phyloP scores from a whole-genome alignment of 2,888 invertebrate genomes.

The Anthophora plumipes region DNA sequence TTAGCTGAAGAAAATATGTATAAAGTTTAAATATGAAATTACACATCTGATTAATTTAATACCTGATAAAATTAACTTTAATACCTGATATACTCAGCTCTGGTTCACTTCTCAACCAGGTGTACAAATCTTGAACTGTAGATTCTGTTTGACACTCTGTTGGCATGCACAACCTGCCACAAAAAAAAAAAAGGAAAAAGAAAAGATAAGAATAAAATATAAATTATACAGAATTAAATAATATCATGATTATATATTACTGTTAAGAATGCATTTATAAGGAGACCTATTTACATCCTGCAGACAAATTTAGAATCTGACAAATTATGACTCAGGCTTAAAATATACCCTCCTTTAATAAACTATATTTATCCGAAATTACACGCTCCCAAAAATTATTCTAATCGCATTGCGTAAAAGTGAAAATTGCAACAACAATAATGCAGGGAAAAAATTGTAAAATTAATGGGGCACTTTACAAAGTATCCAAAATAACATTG shows the following conservation, averaged over 20 bases:
- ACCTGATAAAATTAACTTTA: slow-evolving; percentile 47
- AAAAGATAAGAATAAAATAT: not conserved
- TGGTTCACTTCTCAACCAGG: slow-evolving; percentile 70
- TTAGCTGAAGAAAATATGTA: slow-evolving; percentile 61
- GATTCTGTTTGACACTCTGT: slow-evolving; percentile 50
- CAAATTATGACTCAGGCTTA: not conserved
- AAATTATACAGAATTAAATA: not conserved
- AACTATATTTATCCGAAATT: no score
- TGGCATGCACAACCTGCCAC: slow-evolving; percentile 70
- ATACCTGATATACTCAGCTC: slow-evolving; percentile 55
- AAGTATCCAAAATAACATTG: not conserved
- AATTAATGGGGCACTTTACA: not conserved
- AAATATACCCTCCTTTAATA: not conserved
- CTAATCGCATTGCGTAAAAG: no score
- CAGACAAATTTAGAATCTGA: slow-evolving; percentile 2
- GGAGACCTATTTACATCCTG: not conserved
- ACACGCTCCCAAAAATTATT: no score
- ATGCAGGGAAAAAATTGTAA: no score
- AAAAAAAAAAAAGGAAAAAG: slow-evolving; percentile 5
- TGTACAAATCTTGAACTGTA: slow-evolving; percentile 61
- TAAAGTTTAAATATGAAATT: not conserved
- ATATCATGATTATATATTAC: not conserved
- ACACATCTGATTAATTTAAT: slow-evolving; percentile 8
- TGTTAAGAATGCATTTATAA: not conserved
- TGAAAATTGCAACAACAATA: no score